Evolutionary conservation across 2,797 vertebrate species (phyloP).

Genomic region (Triplophysa bombifrons): DNA sequence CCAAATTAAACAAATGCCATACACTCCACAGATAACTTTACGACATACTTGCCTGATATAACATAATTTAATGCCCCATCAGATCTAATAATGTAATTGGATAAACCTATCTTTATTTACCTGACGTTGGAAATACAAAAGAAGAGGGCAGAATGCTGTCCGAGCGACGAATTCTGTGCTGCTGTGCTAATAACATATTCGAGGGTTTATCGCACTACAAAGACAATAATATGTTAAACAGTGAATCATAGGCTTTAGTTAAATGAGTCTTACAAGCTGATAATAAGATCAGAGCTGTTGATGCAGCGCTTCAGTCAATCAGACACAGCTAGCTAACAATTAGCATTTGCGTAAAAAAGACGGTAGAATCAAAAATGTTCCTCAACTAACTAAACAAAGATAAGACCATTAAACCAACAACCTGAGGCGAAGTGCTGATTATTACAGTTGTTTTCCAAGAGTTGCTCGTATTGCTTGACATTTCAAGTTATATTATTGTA

Average conservation of each 20-base stretch:
- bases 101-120: conserved; percentile 67
- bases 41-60: no score
- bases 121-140: conserved; percentile 89
- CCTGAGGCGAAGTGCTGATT: conserved; percentile 84
- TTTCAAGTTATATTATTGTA: background rate
- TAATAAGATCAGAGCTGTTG: background rate
- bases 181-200: conserved; percentile 74
- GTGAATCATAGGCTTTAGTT: background rate
- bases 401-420: conserved; percentile 48
- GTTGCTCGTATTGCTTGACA: conserved; percentile 6
- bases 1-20: background rate
- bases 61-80: background rate
- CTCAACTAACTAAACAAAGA: no score
- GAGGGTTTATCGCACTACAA: conserved; percentile 79
- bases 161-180: conserved; percentile 85
- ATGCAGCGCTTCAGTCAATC: background rate
- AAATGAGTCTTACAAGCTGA: background rate
- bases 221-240: conserved; percentile 21
- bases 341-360: background rate
- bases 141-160: conserved; percentile 80
- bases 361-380: no score
- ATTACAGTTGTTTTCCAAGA: conserved; percentile 88
- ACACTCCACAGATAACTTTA: background rate
- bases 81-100: background rate
- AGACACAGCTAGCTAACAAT: background rate